Percentiles rank a stretch among this genome's conserved stretches.
phyloP scores from a whole-genome alignment of 2,797 vertebrate genomes.

The Alcedo quadribrachys region DNA sequence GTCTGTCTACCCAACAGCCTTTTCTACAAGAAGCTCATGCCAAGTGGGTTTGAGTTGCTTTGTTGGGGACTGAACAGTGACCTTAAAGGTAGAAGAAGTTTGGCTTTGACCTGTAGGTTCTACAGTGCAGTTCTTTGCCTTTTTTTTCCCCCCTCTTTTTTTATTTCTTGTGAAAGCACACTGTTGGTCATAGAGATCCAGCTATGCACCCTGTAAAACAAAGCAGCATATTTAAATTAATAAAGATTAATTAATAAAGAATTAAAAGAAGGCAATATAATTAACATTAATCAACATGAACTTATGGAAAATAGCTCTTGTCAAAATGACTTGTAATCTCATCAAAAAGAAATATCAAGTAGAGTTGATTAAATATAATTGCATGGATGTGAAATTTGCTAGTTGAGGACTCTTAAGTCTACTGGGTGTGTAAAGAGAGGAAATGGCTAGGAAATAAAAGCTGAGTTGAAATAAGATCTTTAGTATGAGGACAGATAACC shows the following conservation, averaged over 20 bases:
- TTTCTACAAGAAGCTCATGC: neutral
- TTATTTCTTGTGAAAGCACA: neutral
- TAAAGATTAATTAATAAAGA: slow-evolving; percentile 61
- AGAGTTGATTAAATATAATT: slow-evolving; percentile 62
- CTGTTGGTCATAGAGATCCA: neutral
- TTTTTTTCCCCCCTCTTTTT: neutral
- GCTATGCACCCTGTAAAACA: neutral
- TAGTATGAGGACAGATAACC: neutral
- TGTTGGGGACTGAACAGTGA: neutral
- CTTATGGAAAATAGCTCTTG: slow-evolving; percentile 38
- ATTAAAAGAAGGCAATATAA: slow-evolving; percentile 46
- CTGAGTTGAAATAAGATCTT: neutral
- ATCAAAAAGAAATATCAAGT: slow-evolving; percentile 61
- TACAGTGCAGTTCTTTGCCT: neutral
- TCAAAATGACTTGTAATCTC: slow-evolving; percentile 57
- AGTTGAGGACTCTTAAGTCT: slow-evolving; percentile 21
- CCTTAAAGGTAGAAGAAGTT: neutral
- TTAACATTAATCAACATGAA: slow-evolving; percentile 56
- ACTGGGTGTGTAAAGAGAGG: neutral
- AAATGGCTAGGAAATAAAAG: neutral
- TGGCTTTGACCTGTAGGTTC: neutral
- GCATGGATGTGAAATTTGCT: slow-evolving; percentile 16
- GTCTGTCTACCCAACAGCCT: neutral
- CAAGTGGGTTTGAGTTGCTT: neutral
- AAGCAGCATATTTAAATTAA: slow-evolving; percentile 25